phyloP scores from a whole-genome alignment of 2,888 invertebrate species.

The Rhodophaea formosa region DNA sequence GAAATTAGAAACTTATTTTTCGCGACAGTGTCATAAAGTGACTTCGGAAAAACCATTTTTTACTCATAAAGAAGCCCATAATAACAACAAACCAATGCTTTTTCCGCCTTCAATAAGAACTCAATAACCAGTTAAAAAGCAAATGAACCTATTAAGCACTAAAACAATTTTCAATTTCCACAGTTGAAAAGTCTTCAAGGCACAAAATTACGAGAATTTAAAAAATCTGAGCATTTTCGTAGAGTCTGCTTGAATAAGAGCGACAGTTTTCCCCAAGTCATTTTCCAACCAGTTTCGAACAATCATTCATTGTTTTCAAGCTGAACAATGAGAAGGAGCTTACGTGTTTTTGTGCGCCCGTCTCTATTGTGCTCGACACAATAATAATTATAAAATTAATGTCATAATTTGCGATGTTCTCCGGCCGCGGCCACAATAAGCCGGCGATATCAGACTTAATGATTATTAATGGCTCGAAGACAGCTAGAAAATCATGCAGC shows the following conservation, averaged over 20 bases:
- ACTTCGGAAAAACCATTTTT: too few species aligned
- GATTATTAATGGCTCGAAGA: conserved; percentile 64
- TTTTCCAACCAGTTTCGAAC: conserved; percentile 46
- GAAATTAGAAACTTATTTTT: neutral
- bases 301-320: conserved; percentile 56
- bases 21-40: too few species aligned
- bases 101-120: neutral
- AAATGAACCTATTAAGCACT: neutral
- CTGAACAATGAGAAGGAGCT: conserved; percentile 55
- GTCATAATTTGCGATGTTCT: conserved; percentile 65
- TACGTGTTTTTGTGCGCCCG: conserved; percentile 55
- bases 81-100: too few species aligned
- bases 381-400: conserved; percentile 71
- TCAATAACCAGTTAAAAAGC: neutral
- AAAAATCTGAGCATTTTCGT: conserved; percentile 11
- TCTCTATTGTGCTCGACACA: conserved; percentile 56
- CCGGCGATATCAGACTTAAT: conserved; percentile 59
- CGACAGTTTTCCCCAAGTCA: conserved; percentile 45
- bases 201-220: neutral
- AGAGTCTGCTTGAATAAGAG: conserved; percentile 25
- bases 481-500: conserved; percentile 53
- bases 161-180: neutral
- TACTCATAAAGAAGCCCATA: too few species aligned
- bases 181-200: neutral
- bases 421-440: conserved; percentile 47